Conservation (phyloP, 1,140 invertebrate species). For the Drosophila ananassae region DNA sequence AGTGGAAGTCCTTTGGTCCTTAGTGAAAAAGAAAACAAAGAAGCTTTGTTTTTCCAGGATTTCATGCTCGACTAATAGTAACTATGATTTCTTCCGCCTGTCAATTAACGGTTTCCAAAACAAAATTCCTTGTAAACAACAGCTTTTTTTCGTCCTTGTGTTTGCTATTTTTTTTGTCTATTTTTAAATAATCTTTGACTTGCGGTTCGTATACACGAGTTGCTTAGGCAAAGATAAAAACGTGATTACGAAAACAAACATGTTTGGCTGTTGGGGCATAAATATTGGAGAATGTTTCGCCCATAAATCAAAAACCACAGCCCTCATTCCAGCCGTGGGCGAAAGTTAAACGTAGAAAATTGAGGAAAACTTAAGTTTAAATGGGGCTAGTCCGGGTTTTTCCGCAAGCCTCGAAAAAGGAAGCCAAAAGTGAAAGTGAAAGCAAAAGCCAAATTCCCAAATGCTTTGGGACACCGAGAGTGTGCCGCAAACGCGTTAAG, state of each 20-base stretch:
- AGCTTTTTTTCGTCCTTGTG: background rate
- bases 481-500: slow-evolving; percentile 61
- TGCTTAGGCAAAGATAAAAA: slow-evolving; percentile 68
- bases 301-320: slow-evolving; percentile 69
- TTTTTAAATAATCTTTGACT: slow-evolving; percentile 38
- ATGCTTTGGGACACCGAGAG: slow-evolving; percentile 17
- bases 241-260: slow-evolving; percentile 66
- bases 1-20: background rate
- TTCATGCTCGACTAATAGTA: slow-evolving; percentile 7
- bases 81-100: slow-evolving; percentile 20
- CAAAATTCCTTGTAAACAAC: slow-evolving; percentile 29
- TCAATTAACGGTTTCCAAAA: slow-evolving; percentile 38
- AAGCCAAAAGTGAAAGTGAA: slow-evolving; percentile 9
- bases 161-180: slow-evolving; percentile 10
- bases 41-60: slow-evolving; percentile 4
- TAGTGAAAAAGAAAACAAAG: background rate
- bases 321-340: slow-evolving; percentile 42
- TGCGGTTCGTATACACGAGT: slow-evolving; percentile 28
- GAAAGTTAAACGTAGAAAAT: slow-evolving; percentile 52
- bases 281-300: slow-evolving; percentile 43
- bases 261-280: slow-evolving; percentile 3
- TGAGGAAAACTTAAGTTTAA: slow-evolving; percentile 72
- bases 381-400: slow-evolving; percentile 46
- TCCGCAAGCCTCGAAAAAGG: slow-evolving; percentile 1
- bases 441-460: slow-evolving; percentile 26